Conservation (phyloP, 2,888 invertebrate genomes). For the Neria commutata region DNA sequence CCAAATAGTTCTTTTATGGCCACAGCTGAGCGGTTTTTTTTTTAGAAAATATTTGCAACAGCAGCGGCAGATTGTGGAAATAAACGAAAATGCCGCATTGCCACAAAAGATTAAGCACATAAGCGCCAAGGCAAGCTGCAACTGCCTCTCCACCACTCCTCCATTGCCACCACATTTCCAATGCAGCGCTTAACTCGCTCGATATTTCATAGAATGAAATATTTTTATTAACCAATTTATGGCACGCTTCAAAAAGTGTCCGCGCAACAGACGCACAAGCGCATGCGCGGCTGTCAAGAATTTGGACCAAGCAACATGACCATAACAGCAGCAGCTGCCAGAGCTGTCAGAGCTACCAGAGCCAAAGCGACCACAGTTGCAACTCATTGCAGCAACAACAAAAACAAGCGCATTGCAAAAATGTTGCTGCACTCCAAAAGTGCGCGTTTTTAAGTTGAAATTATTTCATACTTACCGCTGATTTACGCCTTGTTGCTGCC, state of each 20-base stretch:
- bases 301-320: conserved; percentile 53
- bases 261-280: conserved; percentile 7
- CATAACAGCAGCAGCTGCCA: conserved; percentile 37
- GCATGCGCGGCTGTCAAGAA: conserved; percentile 38
- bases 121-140: too few species aligned
- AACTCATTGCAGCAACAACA: too few species aligned
- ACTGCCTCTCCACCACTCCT: conserved; percentile 13
- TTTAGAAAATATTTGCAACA: too few species aligned
- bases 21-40: too few species aligned
- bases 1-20: too few species aligned
- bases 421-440: too few species aligned
- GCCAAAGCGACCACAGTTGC: too few species aligned
- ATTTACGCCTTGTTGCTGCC: conserved; percentile 29
- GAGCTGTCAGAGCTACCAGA: too few species aligned
- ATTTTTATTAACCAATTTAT: conserved; percentile 60
- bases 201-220: conserved; percentile 43
- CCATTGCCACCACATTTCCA: conserved; percentile 5
- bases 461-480: conserved; percentile 51
- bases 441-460: conserved; percentile 40
- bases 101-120: too few species aligned
- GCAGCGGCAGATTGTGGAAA: too few species aligned
- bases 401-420: too few species aligned
- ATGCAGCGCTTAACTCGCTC: too few species aligned
- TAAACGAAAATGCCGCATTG: conserved; percentile 12
- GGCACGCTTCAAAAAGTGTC: conserved; percentile 54